phyloP scores from a whole-genome alignment of 2,113 vertebrate species.

The Cichladusa arquata region DNA sequence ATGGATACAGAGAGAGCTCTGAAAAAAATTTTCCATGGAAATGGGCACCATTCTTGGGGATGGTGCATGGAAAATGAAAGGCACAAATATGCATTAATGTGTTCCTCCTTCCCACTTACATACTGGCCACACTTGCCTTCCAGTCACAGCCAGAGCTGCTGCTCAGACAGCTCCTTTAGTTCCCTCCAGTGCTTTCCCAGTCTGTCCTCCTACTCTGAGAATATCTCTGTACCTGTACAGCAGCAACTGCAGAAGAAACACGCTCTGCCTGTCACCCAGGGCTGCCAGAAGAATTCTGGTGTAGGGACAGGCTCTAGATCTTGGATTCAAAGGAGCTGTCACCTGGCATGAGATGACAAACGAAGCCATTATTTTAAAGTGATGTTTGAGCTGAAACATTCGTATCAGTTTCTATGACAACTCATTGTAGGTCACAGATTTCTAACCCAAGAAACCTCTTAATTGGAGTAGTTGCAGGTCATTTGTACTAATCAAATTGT shows the following conservation, averaged over 20 bases:
- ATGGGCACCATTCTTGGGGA: background rate
- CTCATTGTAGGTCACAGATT: slow-evolving; percentile 32
- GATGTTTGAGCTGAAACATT: background rate
- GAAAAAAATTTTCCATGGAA: background rate
- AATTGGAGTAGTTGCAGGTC: slow-evolving; percentile 47
- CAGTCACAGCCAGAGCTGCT: background rate
- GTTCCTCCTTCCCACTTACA: background rate
- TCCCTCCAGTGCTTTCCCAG: background rate
- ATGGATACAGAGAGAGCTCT: background rate
- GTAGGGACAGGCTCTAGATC: background rate
- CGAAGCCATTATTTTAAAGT: slow-evolving; percentile 18
- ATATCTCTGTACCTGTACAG: background rate
- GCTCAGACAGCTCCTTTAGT: background rate
- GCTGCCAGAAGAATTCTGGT: background rate
- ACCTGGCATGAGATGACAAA: background rate
- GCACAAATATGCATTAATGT: background rate
- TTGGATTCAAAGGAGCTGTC: slow-evolving; percentile 4
- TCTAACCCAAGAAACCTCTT: slow-evolving; percentile 46
- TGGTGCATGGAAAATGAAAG: background rate
- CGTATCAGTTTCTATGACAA: slow-evolving; percentile 58
- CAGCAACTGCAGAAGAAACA: background rate
- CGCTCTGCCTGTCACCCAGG: background rate
- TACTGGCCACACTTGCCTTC: background rate
- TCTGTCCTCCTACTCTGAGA: background rate
- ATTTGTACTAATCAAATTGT: slow-evolving; percentile 60